Conservation (phyloP, 2,113 vertebrate species). For the Mesitornis unicolor region DNA sequence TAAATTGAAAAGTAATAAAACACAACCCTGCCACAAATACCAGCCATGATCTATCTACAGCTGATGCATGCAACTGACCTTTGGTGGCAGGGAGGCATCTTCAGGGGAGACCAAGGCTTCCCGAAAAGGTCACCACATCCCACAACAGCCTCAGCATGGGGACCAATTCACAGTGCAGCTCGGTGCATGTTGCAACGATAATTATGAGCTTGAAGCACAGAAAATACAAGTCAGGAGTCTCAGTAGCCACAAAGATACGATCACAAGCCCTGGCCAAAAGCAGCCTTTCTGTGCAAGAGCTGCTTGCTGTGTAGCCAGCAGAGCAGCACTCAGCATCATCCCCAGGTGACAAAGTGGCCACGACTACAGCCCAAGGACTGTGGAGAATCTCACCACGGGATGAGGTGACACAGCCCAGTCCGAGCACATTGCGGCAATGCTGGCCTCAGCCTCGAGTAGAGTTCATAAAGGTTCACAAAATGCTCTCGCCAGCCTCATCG, state of each 20-base stretch:
- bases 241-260: not conserved
- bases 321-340: accelerated
- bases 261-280: not conserved
- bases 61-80: not conserved
- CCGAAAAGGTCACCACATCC: not conserved
- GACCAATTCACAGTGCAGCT: accelerated
- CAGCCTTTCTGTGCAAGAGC: not conserved
- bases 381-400: too few relatives aligned
- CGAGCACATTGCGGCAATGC: accelerated
- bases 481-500: not conserved
- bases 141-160: accelerated
- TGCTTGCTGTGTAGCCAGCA: accelerated
- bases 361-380: accelerated
- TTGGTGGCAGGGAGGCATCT: not conserved
- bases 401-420: not conserved
- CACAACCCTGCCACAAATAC: not conserved
- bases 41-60: not conserved
- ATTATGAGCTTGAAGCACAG: not conserved
- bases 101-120: not conserved
- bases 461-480: not conserved
- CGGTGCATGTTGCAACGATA: accelerated
- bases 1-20: not conserved
- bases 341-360: not conserved
- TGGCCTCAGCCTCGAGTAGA: not conserved
- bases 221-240: not conserved